Base-by-base conservation (phyloP, 2,888 invertebrate species). In the Latrodectus elegans region DNA sequence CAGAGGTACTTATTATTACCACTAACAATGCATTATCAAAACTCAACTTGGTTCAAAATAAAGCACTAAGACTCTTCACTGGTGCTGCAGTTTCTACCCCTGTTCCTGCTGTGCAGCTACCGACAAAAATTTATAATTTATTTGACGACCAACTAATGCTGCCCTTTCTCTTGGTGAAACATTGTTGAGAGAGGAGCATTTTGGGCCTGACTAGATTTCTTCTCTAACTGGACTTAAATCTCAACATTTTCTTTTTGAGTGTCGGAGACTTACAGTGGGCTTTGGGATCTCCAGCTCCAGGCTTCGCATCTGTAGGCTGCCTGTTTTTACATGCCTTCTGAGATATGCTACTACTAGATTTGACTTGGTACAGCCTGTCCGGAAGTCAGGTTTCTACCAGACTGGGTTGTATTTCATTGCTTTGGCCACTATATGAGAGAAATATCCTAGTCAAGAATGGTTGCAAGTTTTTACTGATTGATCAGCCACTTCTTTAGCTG, bases 11-110 rank as follows among this genome's bases (percentile, higher is more conserved):
- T 38, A 1, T 73, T 53, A 15, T 55, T n/a, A 0, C 73, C 17
- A 15, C 73, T 6, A 12, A 6, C 15, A 52, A 8, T 8, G 73
- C 15, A 15, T 52, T 51, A 15, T 53, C 17, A 52, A 51, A 73
- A 17, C 49, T 73, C n/a, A 15, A 73, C 15, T 12, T 73, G 8
- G 53, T 73, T 49, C 73, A 73, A 52, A 73, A 73, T 49, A n/a
- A 49, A 12, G 53, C 53, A 51, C 17, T 73, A n/a, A 26, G 53
- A 52, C 53, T 73, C 9, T 53, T 53, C 15, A 73, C 53, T 73
- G 51, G 73, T 73, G 51, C n/a, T 49, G 53, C 73, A 12, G 12
- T 73, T n/a, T 73, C 73, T 17, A 73, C 53, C 53, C 73, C 17
- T 73, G 17, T 73, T 73, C 11, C 73, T 52, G 15, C 73, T 11